Conservation (phyloP, 2,888 invertebrate genomes). For the Ormyrus rosae region DNA sequence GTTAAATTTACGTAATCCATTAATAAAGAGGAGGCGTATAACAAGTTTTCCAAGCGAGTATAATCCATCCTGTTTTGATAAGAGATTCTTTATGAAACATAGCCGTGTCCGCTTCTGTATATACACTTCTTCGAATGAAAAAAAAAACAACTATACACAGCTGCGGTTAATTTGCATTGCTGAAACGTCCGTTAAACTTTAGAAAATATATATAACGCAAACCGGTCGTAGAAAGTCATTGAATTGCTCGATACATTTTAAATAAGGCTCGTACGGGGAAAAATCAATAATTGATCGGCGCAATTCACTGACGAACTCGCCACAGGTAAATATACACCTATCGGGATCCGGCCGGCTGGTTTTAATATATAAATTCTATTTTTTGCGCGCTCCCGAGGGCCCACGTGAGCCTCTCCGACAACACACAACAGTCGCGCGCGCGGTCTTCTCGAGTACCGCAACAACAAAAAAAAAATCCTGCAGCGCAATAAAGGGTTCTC, state of each 20-base stretch:
- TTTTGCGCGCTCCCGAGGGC: conserved; percentile 32
- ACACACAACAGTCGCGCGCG: conserved; percentile 10
- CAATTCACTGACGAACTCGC: background rate
- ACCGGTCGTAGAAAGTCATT: conserved; percentile 3
- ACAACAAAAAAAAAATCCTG: conserved; percentile 1
- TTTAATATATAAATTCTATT: conserved; percentile 53
- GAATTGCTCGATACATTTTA: conserved; percentile 6
- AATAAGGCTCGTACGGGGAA: background rate
- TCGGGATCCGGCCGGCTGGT: background rate
- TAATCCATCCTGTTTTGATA: too few species aligned
- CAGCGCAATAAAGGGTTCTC: conserved; percentile 32
- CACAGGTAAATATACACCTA: conserved; percentile 19
- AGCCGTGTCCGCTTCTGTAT: too few species aligned
- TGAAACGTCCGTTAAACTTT: background rate
- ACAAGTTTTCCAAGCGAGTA: too few species aligned
- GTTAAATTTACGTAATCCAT: too few species aligned
- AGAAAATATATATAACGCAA: background rate
- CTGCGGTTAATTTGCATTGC: background rate
- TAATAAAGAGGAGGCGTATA: too few species aligned
- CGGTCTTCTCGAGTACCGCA: conserved; percentile 37
- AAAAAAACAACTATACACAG: background rate
- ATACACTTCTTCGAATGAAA: too few species aligned
- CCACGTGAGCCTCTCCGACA: conserved; percentile 35
- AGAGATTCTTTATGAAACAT: too few species aligned
- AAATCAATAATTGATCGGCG: conserved; percentile 26